phyloP scores from a whole-genome alignment of 2,797 vertebrate genomes.

The Iguana delicatissima region DNA sequence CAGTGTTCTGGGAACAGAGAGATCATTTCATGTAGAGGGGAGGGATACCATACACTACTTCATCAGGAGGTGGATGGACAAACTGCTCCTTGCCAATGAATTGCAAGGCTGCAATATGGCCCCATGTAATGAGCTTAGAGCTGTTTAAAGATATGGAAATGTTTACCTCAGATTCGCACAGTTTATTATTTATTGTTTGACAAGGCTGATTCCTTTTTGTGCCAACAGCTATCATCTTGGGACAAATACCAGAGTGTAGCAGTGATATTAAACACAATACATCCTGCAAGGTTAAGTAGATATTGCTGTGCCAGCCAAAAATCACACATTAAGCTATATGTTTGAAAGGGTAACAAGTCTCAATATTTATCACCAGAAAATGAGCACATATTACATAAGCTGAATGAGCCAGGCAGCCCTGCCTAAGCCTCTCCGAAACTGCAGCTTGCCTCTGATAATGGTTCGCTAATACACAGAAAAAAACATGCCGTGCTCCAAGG shows the following conservation, averaged over 20 bases:
- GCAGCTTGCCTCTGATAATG: slow-evolving; percentile 35
- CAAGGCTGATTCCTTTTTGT: slow-evolving; percentile 70
- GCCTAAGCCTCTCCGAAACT: slow-evolving; percentile 56
- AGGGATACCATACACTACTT: not conserved
- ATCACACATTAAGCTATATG: slow-evolving; percentile 66
- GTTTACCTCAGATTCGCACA: slow-evolving; percentile 75
- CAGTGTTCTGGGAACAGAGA: not conserved
- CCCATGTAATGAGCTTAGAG: slow-evolving; percentile 72
- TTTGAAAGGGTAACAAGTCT: slow-evolving; percentile 67
- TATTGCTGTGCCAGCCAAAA: slow-evolving; percentile 71
- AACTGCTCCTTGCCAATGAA: not conserved
- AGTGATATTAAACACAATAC: slow-evolving; percentile 73
- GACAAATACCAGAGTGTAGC: slow-evolving; percentile 70
- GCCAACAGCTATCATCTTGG: slow-evolving; percentile 75
- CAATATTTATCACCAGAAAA: slow-evolving; percentile 69
- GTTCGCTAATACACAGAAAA: slow-evolving; percentile 41
- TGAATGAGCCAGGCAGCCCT: slow-evolving; percentile 48
- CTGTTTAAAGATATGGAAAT: slow-evolving; percentile 76
- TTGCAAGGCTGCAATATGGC: not conserved
- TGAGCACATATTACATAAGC: slow-evolving; percentile 60
- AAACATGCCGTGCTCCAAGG: slow-evolving; percentile 49
- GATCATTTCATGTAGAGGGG: not conserved
- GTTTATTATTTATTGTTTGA: slow-evolving; percentile 78
- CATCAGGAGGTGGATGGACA: not conserved
- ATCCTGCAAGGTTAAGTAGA: slow-evolving; percentile 72